Evolutionary conservation across 2,797 vertebrate species (phyloP), one percentile per base, ranked within the genome.

Genomic region (Anguilla anguilla): DNA sequence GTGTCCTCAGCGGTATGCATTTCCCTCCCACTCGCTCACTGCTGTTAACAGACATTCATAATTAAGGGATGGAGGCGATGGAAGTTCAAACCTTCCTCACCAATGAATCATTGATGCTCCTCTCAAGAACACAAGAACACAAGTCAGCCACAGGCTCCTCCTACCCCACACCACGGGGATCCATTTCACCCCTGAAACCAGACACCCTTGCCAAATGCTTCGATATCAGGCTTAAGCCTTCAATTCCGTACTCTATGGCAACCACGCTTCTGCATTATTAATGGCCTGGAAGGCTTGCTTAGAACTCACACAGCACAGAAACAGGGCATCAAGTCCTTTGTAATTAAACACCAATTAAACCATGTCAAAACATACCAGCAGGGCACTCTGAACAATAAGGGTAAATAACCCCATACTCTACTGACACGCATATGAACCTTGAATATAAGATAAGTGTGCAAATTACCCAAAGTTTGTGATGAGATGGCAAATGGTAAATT

Each of bases 281-380:
- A 96, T 96, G 93, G 93, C 93, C 94, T 94, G 94, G 94, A 95
- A 95, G 92, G 93, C 95, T 95, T 95, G 95, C 95, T 95, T 95
- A 95, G 94, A 95, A 94, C 93, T 95, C 94, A 87, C 94, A 87
- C 49, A 87, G 79, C 93, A 92, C 93, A 89, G 92, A 94, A 95
- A 95, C 93, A 94, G 93, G 94, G 92, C 92, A 94, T 91, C 91
- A 90, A 93, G 92, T 93, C 92, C 92, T 92, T 94, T 95, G 95
- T 95, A 94, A 96, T 95, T 95, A 96, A 95, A 96, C 94, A 95
- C 94, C 95, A 95, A 94, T 95, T 95, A 95, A 94, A 95, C 92
- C 92, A 90, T 94, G 94, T 95, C 95, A 95, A 95, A 96, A 96
- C 95, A 96, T 91, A 93, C 90, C 92, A 91, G 92, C 90, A 89